Evolutionary conservation across 2,113 vertebrate genomes (phyloP), one percentile per base, ranked within the genome.

Genomic region (Loxodonta africana): DNA sequence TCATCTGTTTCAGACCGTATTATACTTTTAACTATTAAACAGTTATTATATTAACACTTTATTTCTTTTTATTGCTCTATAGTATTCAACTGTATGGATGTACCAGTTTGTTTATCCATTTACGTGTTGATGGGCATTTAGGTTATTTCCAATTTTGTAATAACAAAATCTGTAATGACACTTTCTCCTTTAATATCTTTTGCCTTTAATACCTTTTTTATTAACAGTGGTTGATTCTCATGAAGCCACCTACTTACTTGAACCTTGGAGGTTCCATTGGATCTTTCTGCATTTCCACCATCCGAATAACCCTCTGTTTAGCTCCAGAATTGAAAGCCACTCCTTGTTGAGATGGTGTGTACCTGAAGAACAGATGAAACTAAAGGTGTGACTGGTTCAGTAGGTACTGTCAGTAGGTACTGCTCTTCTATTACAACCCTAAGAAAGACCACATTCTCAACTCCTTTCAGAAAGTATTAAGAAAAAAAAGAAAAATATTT

Each of bases 221-320:
- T 65, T 23, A 95, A 91, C 0, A 74, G 37, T 41, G 41, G 48
- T 91, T 94, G 41, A 76, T 51, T 62, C 41, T 85, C 48, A 86
- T 48, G 20, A 95, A 85, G 30, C 60, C 62, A 88, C 69, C 90
- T 71, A 98, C 97, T 98, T 99, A 99, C 99, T 99, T 99, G 97
- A 99, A 99, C 62, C 99, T 99, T 90, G 99, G 99, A 25, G 99
- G 99, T 78, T 99, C 99, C 99, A 99, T 99, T 14, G 99, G 99
- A 92, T 99, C 99, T 97, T 99, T 99, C 98, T 99, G 99, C 99
- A 99, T 99, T 98, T 99, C 99, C 97, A 99, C 99, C 99, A 99
- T 99, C 4, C 99, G 99, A 98, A 99, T 99, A 95, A 99, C 99
- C 89, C 99, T 99, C 95, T 99, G 99, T 98, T 99, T 99, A 95